Evolutionary conservation across 2,888 invertebrate genomes (phyloP), one percentile per base, ranked within the genome.

Genomic region (Drosophila heteroneura): DNA sequence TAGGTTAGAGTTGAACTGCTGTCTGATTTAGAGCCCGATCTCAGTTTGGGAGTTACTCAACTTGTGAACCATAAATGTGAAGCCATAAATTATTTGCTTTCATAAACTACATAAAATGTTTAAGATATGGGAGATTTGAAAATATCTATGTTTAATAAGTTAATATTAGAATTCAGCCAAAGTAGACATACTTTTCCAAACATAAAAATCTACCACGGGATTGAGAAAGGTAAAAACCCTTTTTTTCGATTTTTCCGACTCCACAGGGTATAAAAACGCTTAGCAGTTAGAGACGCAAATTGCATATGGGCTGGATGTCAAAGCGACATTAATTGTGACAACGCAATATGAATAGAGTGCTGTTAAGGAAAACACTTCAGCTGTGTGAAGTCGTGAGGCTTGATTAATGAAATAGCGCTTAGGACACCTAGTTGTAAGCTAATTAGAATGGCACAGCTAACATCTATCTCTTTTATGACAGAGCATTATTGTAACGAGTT

Each of bases 361-460:
- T 51, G 16, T 19, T 51, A 28, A 22, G 30, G 52, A 28, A 37
- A 9, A 32, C 30, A 26, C 26, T 66, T 52, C 3, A 30, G 14
- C 3, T 22, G 16, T 14, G n/a, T 16, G 32, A 51, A 16, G 33
- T 32, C n/a, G 22, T 12, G 44, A 22, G 5, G 65, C 51, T 65
- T 41, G 33, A 66, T 66, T 66, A 66, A 66, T 66, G 51, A 28
- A 66, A 52, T 66, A 14, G 49, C 33, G 9, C 26, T 26, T 28
- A 22, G 66, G 19, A 51, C 67, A 52, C 33, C 33, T 26, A 22
- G 33, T 22, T 16, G 39, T 35, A 3, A 28, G n/a, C 51, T 37
- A 66, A 66, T 66, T 66, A 41, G 19, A 26, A 28, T 41, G 19
- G 6, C 51, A 35, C 65, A 51, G 33, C 14, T 22, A 28, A 9